A percentile compares a stretch with the other conserved stretches of the same genome.
Evolutionary conservation across 2,888 invertebrate species (phyloP).

Genomic region (Smittia aterrima): DNA sequence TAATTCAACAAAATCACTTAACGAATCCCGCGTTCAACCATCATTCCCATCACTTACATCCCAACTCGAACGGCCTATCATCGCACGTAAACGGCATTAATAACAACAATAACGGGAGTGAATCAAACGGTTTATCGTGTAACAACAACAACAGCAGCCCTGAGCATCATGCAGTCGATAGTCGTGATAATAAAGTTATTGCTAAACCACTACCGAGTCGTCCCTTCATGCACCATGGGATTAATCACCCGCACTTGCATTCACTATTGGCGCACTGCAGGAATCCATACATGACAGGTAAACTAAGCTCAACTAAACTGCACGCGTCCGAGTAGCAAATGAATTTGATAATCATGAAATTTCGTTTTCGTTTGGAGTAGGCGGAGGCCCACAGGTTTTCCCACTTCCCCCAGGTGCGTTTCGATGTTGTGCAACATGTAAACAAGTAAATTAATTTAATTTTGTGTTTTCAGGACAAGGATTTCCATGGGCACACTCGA

Average conservation of each 20-base stretch:
- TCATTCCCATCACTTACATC: constrained; percentile 46
- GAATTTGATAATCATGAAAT: constrained; percentile 10
- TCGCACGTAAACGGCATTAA: constrained; percentile 53
- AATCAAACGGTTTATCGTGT: constrained; percentile 26
- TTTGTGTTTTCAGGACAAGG: constrained; percentile 47
- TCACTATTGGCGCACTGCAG: constrained; percentile 76
- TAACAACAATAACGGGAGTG: constrained; percentile 42
- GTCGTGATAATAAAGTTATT: constrained; percentile 54
- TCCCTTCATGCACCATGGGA: constrained; percentile 65
- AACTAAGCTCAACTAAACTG: constrained; percentile 43
- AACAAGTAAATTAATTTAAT: constrained; percentile 3
- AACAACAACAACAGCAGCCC: constrained; percentile 40
- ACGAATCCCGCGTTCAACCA: constrained; percentile 55
- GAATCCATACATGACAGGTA: constrained; percentile 76
- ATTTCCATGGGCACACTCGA: constrained; percentile 90
- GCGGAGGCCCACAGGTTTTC: constrained; percentile 60
- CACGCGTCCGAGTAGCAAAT: constrained; percentile 22
- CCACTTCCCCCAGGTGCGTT: constrained; percentile 58
- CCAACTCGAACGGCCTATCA: constrained; percentile 42
- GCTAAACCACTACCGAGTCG: constrained; percentile 85
- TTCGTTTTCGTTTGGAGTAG: constrained; percentile 39
- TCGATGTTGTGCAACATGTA: not conserved
- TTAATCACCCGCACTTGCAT: constrained; percentile 79
- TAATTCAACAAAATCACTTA: constrained; percentile 54
- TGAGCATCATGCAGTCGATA: constrained; percentile 33